Evolutionary conservation across 2,888 invertebrate species (phyloP), one percentile per base, ranked within the genome.

Genomic region (Calameuta pallipes): DNA sequence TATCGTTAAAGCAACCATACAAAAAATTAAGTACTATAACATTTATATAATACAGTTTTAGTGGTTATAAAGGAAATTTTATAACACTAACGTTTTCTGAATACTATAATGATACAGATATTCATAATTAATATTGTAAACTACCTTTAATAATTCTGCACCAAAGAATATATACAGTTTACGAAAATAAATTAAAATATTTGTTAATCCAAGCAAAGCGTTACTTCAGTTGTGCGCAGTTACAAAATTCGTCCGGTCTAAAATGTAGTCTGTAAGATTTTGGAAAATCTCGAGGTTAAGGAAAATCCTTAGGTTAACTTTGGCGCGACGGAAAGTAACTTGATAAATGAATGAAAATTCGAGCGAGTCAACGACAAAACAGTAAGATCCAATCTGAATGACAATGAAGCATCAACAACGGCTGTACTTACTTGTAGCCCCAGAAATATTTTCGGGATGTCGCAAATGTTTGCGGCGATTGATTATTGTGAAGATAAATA

Each of bases 401-500:
- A 23, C 56, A 56, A 56, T 56, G 9, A 56, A 56, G 23, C 56
- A 56, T 23, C 56, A 1, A 23, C 56, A 56, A 56, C 9, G 56
- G 56, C 23, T 56, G 69, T 74, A 85, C 87, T 82, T 81, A 84
- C 85, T 81, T 82, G 79, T 83, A 83, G 77, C 81, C 76, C 83
- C 83, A 87, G 76, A 79, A 83, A 77, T 82, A 85, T 80, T 79
- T 86, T 83, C 80, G 78, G 79, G 82, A 80, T 75, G 79, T 85
- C 78, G 82, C 81, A 84, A 88, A 86, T 82, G 78, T 84, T 85
- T 84, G 81, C 82, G 85, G 82, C 78, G 84, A 86, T 84, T 82
- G 84, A 89, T 88, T 88, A 88, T 88, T 85, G 80, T 81, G 81
- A 85, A 88, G 86, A 87, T 89, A 89, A 89, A 89, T 88, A 87